These are phyloP conservation scores for Drosophila rellima DNA, from an alignment of 2,888 invertebrate species.

Conservation along the genomic window DNA sequence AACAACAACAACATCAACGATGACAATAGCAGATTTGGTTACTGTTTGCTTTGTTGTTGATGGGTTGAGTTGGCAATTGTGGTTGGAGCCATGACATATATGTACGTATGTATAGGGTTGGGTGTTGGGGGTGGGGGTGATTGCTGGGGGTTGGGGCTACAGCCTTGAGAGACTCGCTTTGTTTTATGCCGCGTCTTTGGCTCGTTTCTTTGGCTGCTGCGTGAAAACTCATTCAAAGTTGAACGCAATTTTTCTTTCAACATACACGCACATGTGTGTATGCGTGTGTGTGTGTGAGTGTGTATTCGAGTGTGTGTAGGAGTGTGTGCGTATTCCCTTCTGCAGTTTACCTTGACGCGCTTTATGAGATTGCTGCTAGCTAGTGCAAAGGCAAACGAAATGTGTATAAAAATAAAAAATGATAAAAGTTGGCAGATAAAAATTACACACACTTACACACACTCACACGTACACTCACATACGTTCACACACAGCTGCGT, in stretches of 20 bases:
- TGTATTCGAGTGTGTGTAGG: slow-evolving; percentile 6
- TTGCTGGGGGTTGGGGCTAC: slow-evolving; percentile 18
- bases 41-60: slow-evolving; percentile 44
- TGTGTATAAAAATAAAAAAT: slow-evolving; percentile 80
- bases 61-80: slow-evolving; percentile 12
- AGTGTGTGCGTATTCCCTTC: slow-evolving; percentile 9
- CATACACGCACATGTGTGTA: slow-evolving; percentile 3
- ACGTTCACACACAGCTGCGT: slow-evolving; percentile 43
- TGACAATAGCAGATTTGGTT: slow-evolving; percentile 60
- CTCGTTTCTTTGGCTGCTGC: slow-evolving; percentile 56
- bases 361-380: slow-evolving; percentile 53
- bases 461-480: slow-evolving; percentile 19
- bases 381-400: slow-evolving; percentile 65
- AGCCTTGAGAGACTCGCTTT: slow-evolving; percentile 64
- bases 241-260: slow-evolving; percentile 70
- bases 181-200: slow-evolving; percentile 40
- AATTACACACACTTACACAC: slow-evolving; percentile 66
- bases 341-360: slow-evolving; percentile 68
- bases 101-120: no score
- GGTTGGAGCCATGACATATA: neutral
- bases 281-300: slow-evolving; percentile 10
- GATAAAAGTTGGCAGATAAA: slow-evolving; percentile 83
- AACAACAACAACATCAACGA: slow-evolving; percentile 50
- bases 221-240: slow-evolving; percentile 73
- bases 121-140: neutral